Evolutionary conservation across 2,888 invertebrate genomes (phyloP).

Genomic region (Stramonita haemastoma): DNA sequence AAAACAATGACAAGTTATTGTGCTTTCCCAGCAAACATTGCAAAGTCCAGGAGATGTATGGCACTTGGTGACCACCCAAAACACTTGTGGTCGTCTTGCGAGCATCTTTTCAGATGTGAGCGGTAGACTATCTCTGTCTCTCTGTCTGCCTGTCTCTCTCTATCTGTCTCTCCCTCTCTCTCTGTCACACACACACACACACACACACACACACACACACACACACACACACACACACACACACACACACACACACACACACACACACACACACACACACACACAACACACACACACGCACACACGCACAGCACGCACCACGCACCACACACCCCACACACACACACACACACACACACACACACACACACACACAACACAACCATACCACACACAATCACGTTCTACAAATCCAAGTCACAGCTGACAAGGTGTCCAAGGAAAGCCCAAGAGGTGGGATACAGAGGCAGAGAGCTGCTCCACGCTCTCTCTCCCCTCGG

Average conservation of each 20-base stretch:
- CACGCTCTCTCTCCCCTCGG: background rate
- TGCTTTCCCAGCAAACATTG: background rate
- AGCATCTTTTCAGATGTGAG: no score
- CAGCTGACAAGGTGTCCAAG: background rate
- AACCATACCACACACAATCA: background rate
- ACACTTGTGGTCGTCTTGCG: no score
- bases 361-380: background rate
- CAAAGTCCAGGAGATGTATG: no score
- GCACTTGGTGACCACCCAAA: no score
- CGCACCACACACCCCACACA: background rate
- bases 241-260: background rate
- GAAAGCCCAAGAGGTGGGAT: background rate
- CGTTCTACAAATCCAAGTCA: background rate
- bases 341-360: background rate
- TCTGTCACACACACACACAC: background rate
- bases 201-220: background rate
- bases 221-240: background rate
- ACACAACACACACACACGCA: no score
- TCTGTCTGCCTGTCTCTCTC: background rate
- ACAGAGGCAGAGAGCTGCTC: background rate
- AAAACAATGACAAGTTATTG: background rate
- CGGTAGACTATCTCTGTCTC: background rate
- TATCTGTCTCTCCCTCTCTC: background rate
- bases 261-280: no score
- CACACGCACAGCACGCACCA: background rate